A percentile compares a stretch with the other conserved stretches of the same genome.
Conservation (phyloP, 2,888 invertebrate species). For the Plagodis dolabraria region DNA sequence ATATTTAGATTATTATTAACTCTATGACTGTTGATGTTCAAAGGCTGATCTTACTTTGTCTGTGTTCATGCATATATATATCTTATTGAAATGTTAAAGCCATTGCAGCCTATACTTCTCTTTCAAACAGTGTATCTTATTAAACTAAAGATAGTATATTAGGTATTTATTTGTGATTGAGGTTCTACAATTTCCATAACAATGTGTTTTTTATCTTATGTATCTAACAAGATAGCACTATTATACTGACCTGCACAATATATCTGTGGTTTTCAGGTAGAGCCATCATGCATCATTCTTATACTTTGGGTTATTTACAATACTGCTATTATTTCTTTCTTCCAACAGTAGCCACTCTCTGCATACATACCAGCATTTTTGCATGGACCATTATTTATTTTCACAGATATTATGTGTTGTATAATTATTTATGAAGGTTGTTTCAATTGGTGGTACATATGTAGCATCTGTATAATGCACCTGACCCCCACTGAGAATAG, state of each 20-base stretch:
- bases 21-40: too few species aligned
- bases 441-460: constrained; percentile 36
- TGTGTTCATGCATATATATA: too few species aligned
- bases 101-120: too few species aligned
- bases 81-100: too few species aligned
- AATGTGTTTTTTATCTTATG: too few species aligned
- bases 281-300: constrained; percentile 83
- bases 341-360: constrained; percentile 46
- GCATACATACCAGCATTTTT: constrained; percentile 32
- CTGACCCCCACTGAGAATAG: constrained; percentile 66
- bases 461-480: constrained; percentile 48
- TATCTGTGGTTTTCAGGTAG: constrained; percentile 87
- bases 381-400: constrained; percentile 26
- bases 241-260: constrained; percentile 89
- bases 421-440: constrained; percentile 15
- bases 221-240: background rate
- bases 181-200: too few species aligned
- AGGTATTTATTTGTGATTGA: too few species aligned
- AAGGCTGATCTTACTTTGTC: too few species aligned
- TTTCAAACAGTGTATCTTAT: too few species aligned
- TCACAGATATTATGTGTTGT: constrained; percentile 9
- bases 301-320: constrained; percentile 55
- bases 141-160: too few species aligned
- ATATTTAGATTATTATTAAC: too few species aligned
- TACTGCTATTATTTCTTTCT: constrained; percentile 49